Conservation (phyloP, 1,140 invertebrate species). For the Latrodectus geometricus region DNA sequence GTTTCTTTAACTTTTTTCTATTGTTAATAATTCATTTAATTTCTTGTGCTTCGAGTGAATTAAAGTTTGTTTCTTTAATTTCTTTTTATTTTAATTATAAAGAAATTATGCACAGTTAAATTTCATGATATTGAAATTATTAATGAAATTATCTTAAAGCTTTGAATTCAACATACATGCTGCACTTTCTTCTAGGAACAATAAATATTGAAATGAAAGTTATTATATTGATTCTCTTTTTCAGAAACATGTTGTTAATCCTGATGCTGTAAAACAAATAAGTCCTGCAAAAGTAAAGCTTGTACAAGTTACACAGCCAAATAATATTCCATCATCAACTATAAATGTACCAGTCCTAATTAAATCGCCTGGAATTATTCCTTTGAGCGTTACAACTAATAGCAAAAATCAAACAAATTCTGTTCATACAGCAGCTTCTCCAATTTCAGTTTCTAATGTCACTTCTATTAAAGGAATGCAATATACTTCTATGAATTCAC, state of each 20-base stretch:
- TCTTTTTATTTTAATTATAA: too few species aligned
- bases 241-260: conserved; percentile 18
- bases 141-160: too few species aligned
- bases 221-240: neutral
- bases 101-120: too few species aligned
- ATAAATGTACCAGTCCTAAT: conserved; percentile 39
- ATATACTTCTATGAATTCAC: neutral
- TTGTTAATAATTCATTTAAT: too few species aligned
- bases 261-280: neutral
- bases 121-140: too few species aligned
- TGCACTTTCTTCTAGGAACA: neutral
- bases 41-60: too few species aligned
- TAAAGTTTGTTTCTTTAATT: too few species aligned
- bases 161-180: neutral
- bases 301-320: conserved; percentile 14
- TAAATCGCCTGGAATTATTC: conserved; percentile 17
- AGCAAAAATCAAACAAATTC: neutral
- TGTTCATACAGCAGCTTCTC: neutral
- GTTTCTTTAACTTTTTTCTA: too few species aligned
- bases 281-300: conserved; percentile 22
- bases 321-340: neutral
- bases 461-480: conserved; percentile 1
- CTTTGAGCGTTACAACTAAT: neutral
- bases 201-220: neutral
- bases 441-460: conserved; percentile 8